Conservation (phyloP, 2,797 vertebrate genomes). For the Typhlichthys eigenmanni region DNA sequence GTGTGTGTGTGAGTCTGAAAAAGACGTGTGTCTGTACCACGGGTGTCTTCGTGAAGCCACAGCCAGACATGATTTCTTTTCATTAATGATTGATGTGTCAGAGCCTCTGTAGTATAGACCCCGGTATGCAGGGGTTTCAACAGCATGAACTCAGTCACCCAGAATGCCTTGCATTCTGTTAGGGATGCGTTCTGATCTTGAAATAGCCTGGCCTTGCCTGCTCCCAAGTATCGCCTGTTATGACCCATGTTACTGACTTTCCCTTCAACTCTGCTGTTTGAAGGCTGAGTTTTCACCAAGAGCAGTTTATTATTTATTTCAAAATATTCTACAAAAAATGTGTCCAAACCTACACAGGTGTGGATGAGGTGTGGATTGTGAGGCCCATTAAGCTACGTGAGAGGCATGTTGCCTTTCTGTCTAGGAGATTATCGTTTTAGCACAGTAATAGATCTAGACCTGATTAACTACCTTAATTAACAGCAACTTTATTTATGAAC, state of each 20-base stretch:
- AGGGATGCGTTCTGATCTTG: slow-evolving; percentile 40
- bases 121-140: slow-evolving; percentile 47
- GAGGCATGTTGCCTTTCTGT: slow-evolving; percentile 21
- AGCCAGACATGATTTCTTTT: slow-evolving; percentile 30
- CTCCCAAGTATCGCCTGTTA: slow-evolving; percentile 30
- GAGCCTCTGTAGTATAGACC: slow-evolving; percentile 53
- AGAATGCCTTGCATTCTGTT: slow-evolving; percentile 39
- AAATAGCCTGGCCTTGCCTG: slow-evolving; percentile 38
- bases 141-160: slow-evolving; percentile 53
- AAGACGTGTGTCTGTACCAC: slow-evolving; percentile 40
- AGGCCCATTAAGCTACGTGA: background rate
- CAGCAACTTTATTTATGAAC: slow-evolving; percentile 6
- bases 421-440: slow-evolving; percentile 43
- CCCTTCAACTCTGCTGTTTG: slow-evolving; percentile 46
- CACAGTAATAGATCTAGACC: slow-evolving; percentile 46
- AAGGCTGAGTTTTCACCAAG: slow-evolving; percentile 42
- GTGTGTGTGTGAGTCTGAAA: too few species aligned
- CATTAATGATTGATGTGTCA: slow-evolving; percentile 61
- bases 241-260: slow-evolving; percentile 50
- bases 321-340: slow-evolving; percentile 10
- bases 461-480: slow-evolving; percentile 60
- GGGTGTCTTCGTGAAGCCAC: slow-evolving; percentile 23
- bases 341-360: too few species aligned
- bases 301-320: slow-evolving; percentile 36
- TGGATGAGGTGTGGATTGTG: background rate